Base-by-base conservation (phyloP, 2,888 invertebrate species). In the Piscicola geometra region DNA sequence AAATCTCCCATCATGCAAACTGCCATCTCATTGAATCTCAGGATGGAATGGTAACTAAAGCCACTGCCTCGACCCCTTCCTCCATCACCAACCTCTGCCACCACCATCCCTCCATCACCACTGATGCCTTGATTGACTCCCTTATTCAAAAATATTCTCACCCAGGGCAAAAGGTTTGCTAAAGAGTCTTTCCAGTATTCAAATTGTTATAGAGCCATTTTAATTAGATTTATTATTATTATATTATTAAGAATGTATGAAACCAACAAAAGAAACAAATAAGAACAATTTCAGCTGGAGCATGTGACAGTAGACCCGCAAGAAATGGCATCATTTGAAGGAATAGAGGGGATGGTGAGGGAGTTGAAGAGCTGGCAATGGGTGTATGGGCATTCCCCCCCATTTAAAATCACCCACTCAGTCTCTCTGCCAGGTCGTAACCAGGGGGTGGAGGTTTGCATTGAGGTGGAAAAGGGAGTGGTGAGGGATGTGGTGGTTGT, bases 61-160 rank as follows among this genome's bases (percentile, higher is more conserved):
- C 96, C 78, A 95, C 96, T 1, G 88, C 89, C 80, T 96, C 95
- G 70, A 89, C 91, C 28, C 90, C 90, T 75, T 91, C 94, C 0
- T 89, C 91, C 21, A 91, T 95, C 76, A 90, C 90, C 81, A 97
- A 95, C 87, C 87, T 98, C 28, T 25, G 35, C 2, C 93, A 94
- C 79, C 87, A 91, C 75, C 90, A 91, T 86, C 88, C 89, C 75
- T 88, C 88, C 72, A 88, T 93, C 32, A 90, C 89, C 25, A 90
- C 91, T 80, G 75, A 71, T 18, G 0, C 18, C 5, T 18, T 76
- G 9, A 50, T 72, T 15, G 28, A 76, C 15, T 41, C 36, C 25
- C 30, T 76, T 35, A 33, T 71, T 25, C 33, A 75, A 33, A 28
- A 72, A 2, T 75, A 75, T 75, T 50, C 75, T 12, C 30, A 64